Conservation (phyloP, 2,797 vertebrate species). For the Manis pentadactyla region DNA sequence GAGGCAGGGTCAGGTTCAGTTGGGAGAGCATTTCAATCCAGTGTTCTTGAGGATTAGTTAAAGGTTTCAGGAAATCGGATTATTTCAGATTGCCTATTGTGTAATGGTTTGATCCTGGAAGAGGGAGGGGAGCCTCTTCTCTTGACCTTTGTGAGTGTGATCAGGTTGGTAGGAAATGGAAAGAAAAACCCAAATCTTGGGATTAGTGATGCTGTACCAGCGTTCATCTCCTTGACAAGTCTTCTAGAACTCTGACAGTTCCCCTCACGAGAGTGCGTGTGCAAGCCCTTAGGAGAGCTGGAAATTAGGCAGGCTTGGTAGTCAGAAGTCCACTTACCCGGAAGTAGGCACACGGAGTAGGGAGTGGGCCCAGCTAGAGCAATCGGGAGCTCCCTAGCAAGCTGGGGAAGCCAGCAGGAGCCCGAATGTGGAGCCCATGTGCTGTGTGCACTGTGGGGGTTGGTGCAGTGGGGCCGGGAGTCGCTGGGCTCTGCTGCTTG, state of each 20-base stretch:
- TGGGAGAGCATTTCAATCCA: not conserved
- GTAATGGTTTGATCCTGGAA: not conserved
- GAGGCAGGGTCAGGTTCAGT: not conserved
- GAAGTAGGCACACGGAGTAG: no score
- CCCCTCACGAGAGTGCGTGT: rapidly evolving
- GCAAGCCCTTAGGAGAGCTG: rapidly evolving
- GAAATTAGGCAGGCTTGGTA: rapidly evolving
- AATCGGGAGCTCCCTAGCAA: rapidly evolving
- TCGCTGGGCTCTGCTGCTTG: rapidly evolving
- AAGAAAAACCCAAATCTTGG: not conserved
- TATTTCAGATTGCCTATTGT: not conserved
- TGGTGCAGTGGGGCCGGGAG: rapidly evolving
- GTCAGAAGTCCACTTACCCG: not conserved
- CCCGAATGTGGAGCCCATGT: not conserved
- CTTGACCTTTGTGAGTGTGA: not conserved
- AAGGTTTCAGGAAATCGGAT: not conserved
- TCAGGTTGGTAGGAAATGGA: not conserved
- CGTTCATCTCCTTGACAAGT: rapidly evolving
- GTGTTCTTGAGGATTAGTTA: not conserved
- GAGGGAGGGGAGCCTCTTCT: no score
- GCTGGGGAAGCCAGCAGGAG: not conserved
- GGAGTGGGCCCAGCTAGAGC: not conserved
- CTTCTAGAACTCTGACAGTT: not conserved
- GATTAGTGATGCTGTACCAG: rapidly evolving
- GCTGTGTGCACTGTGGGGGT: rapidly evolving